Evolutionary conservation across 2,888 invertebrate species (phyloP), one percentile per base, ranked within the genome.

Genomic region (Nomada fabriciana): DNA sequence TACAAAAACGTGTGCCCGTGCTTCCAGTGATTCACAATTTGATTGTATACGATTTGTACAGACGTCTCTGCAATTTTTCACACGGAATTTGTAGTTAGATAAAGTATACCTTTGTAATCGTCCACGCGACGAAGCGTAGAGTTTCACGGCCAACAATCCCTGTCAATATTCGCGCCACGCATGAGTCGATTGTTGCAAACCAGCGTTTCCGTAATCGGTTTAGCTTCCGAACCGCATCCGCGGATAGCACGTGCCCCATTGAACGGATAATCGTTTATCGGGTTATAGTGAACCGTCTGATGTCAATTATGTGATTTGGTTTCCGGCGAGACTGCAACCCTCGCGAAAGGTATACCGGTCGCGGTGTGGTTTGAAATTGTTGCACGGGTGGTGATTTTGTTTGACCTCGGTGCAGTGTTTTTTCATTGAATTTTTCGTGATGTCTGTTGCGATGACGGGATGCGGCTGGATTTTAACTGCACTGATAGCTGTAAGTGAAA

Each of bases 281-380:
- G 15, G 59, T 68, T 53, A 20, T 42, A 43, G 70, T 59, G 23
- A 65, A 23, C 25, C 61, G 52, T 79, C 77, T 79, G 47, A 86
- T 64, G 68, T 59, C 65, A 88, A 86, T 88, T 86, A 88, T 85
- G 82, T 83, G 86, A 88, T 80, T 81, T 76, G 72, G 64, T 65
- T 77, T 55, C 59, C 70, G 68, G 55, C 73, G 59, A 75, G 65
- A 69, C 71, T 82, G 68, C 80, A 79, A 78, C 77, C 71, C 60
- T 59, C 70, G 77, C 75, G 73, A 76, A 61, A 76, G 70, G 69
- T 67, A 75, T 59, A 43, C 36, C 52, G 42, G 57, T 70, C 69
- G 59, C 61, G 69, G 57, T 52, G 68, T 79, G 75, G 75, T 79
- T 73, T 29, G 18, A 18, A 36, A 63, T 68, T 65, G 61, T 57